phyloP scores from a whole-genome alignment of 2,888 invertebrate genomes.

The Rosalia funebris region DNA sequence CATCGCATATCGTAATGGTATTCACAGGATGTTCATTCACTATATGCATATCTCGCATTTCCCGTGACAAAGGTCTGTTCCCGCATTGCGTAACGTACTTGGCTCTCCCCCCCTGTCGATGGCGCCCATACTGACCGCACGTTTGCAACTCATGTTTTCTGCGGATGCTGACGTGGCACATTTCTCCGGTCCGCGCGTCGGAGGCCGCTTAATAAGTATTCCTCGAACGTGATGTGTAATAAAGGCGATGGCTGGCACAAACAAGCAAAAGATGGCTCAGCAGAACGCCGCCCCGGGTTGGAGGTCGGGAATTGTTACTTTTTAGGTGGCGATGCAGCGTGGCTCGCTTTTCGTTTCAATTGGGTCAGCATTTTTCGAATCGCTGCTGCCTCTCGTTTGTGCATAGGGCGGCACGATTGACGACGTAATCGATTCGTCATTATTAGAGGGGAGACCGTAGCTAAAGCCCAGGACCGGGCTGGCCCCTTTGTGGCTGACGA shows the following conservation, averaged over 20 bases:
- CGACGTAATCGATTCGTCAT: background rate
- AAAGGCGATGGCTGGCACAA: slow-evolving; percentile 4
- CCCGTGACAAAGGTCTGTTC: background rate
- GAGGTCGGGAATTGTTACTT: slow-evolving; percentile 17
- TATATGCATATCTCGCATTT: no score
- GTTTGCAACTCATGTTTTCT: slow-evolving; percentile 4
- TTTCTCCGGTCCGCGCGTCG: slow-evolving; percentile 8
- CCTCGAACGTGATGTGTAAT: slow-evolving; percentile 15
- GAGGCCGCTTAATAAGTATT: slow-evolving; percentile 20
- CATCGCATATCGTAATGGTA: no score
- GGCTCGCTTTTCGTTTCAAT: background rate
- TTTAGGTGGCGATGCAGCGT: slow-evolving; percentile 2
- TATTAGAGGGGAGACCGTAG: no score
- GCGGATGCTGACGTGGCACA: slow-evolving; percentile 9
- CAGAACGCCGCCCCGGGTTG: slow-evolving; percentile 10
- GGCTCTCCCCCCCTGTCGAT: background rate
- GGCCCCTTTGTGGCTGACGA: no score
- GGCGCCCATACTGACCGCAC: background rate
- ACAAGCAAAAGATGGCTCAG: slow-evolving; percentile 9
- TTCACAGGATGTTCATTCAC: no score
- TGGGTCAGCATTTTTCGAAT: background rate
- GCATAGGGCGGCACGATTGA: background rate
- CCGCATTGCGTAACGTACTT: background rate
- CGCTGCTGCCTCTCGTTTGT: background rate
- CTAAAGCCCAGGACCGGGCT: no score